phyloP scores from a whole-genome alignment of 64 coral and sea anemone genomes.

The Trachythela sp. region DNA sequence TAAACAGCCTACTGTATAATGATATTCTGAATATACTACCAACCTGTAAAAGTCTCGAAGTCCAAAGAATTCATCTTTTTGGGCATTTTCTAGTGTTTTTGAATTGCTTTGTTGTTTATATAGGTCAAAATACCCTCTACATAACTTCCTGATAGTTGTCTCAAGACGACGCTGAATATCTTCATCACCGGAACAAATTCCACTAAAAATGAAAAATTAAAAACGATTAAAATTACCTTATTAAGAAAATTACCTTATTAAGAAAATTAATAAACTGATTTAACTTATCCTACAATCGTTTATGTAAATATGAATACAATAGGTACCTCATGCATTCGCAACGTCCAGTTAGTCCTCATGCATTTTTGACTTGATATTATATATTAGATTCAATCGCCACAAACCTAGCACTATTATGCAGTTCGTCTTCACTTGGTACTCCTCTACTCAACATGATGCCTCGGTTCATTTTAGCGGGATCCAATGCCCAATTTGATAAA shows the following conservation, averaged over 20 bases:
- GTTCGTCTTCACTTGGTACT: constrained; percentile 48
- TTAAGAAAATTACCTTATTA: no score
- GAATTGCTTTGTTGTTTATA: constrained; percentile 9
- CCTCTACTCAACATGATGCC: constrained; percentile 73
- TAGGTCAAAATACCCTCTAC: constrained; percentile 36
- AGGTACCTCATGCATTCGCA: no score
- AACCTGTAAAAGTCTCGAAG: constrained; percentile 53
- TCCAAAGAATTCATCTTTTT: constrained; percentile 56
- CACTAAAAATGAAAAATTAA: constrained; percentile 20
- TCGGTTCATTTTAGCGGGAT: constrained; percentile 91
- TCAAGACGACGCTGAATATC: constrained; percentile 2
- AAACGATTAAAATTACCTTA: not conserved
- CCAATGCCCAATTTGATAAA: constrained; percentile 84
- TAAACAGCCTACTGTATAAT: no score
- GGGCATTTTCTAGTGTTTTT: constrained; percentile 16
- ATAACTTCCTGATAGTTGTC: constrained; percentile 13
- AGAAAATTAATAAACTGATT: no score
- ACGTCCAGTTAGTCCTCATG: no score
- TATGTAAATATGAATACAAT: no score
- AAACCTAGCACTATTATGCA: constrained; percentile 61
- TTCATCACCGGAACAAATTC: constrained; percentile 37
- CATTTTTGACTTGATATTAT: no score
- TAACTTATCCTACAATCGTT: no score
- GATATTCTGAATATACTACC: constrained; percentile 1
- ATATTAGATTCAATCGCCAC: not conserved